Conservation (phyloP, 2,888 invertebrate species). For the Drosophila suboccidentalis region DNA sequence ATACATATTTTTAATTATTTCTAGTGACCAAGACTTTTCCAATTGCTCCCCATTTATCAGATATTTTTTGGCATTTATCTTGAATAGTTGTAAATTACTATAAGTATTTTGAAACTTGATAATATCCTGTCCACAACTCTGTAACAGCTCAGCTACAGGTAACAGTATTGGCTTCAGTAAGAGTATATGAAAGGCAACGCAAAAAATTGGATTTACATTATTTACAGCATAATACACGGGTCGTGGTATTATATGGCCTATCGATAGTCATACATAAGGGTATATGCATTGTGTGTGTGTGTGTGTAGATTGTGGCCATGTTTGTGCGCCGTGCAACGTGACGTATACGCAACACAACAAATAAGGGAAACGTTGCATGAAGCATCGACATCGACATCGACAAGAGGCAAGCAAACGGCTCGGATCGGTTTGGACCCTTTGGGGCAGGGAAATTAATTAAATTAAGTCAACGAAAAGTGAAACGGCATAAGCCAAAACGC, state of each 20-base stretch:
- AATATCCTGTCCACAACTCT: too few relatives aligned
- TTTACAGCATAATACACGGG: slow-evolving; percentile 74
- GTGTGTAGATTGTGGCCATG: slow-evolving; percentile 17
- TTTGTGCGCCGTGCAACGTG: slow-evolving; percentile 56
- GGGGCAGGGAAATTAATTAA: slow-evolving; percentile 79
- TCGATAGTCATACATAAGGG: slow-evolving; percentile 37
- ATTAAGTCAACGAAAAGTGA: slow-evolving; percentile 81
- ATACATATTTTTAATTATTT: too few relatives aligned
- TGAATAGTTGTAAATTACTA: too few relatives aligned
- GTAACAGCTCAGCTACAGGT: too few relatives aligned
- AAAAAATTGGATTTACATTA: slow-evolving; percentile 78
- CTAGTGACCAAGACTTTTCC: too few relatives aligned
- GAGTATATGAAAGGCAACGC: slow-evolving; percentile 35
- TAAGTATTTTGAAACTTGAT: too few relatives aligned
- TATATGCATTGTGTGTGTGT: slow-evolving; percentile 18
- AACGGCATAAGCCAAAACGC: slow-evolving; percentile 71
- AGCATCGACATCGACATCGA: slow-evolving; percentile 13
- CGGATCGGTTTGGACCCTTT: slow-evolving; percentile 57
- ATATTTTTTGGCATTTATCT: too few relatives aligned
- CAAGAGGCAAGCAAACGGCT: slow-evolving; percentile 57
- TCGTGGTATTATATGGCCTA: slow-evolving; percentile 22
- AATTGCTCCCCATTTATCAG: too few relatives aligned
- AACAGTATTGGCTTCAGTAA: neutral
- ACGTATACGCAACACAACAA: slow-evolving; percentile 69
- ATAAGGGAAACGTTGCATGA: slow-evolving; percentile 43